These are phyloP conservation scores for Mythimna lalbum DNA, from an alignment of 2,888 invertebrate species.

Conservation along the genomic window DNA sequence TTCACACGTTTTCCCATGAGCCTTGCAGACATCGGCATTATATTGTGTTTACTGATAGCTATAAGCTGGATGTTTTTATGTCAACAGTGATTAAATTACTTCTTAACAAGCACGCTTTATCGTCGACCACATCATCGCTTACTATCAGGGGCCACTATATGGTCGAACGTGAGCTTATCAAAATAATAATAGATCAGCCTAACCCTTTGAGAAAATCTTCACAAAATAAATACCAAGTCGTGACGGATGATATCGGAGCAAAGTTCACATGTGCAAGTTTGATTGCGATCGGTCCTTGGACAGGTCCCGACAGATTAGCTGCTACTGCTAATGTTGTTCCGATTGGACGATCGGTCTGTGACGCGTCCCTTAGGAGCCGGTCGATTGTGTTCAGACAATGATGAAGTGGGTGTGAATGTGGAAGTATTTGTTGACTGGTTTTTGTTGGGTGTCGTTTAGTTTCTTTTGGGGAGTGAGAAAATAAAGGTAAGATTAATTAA, in stretches of 20 bases:
- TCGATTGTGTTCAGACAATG: slow-evolving; percentile 71
- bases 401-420: slow-evolving; percentile 66
- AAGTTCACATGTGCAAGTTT: slow-evolving; percentile 88
- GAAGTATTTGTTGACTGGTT: slow-evolving; percentile 43
- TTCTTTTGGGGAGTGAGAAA: slow-evolving; percentile 2
- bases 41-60: no score
- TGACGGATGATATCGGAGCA: slow-evolving; percentile 70
- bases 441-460: slow-evolving; percentile 32
- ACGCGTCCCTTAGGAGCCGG: slow-evolving; percentile 65
- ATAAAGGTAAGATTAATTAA: not conserved
- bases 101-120: no score
- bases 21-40: no score
- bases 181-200: not conserved
- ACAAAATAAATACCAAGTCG: slow-evolving; percentile 33
- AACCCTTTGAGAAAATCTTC: slow-evolving; percentile 42
- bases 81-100: no score
- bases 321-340: slow-evolving; percentile 70
- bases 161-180: no score
- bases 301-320: slow-evolving; percentile 80
- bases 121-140: no score
- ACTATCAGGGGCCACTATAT: no score
- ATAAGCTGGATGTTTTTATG: no score
- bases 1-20: no score
- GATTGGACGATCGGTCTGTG: slow-evolving; percentile 63
- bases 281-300: slow-evolving; percentile 74